These are phyloP conservation scores for Syncerus caffer DNA, from an alignment of 2,797 vertebrate genomes.

Conservation along the genomic window DNA sequence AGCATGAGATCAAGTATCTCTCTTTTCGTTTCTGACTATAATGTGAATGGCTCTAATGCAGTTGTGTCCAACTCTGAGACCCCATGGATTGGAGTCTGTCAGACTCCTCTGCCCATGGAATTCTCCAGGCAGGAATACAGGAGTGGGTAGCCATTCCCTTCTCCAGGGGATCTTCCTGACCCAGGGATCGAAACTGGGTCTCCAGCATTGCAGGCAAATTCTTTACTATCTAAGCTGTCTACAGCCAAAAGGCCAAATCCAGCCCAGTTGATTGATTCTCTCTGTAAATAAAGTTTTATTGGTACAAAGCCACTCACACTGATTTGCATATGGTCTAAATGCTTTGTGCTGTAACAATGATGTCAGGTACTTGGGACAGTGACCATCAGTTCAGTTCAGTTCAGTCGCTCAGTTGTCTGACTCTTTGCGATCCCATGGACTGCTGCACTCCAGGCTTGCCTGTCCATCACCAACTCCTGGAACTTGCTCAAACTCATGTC, in stretches of 20 bases:
- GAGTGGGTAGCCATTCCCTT: background rate
- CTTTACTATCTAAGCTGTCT: background rate
- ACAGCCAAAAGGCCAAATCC: background rate
- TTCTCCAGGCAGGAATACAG: background rate
- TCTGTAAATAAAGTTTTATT: background rate
- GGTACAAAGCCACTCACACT: background rate
- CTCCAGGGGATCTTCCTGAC: background rate
- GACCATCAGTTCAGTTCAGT: background rate
- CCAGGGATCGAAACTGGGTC: background rate
- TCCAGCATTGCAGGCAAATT: background rate
- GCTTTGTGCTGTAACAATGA: rapidly evolving
- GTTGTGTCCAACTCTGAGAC: background rate
- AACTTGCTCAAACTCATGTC: background rate
- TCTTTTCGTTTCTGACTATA: background rate
- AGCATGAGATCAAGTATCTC: background rate
- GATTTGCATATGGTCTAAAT: background rate
- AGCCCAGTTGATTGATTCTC: background rate
- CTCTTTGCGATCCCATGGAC: background rate
- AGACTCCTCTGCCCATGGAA: background rate
- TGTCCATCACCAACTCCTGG: background rate
- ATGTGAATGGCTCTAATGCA: background rate
- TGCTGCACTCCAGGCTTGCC: background rate
- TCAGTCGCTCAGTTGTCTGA: background rate
- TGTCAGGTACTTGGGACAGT: background rate
- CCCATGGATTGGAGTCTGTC: background rate